phyloP scores from a whole-genome alignment of 2,888 invertebrate species.

The Zaprionus bogoriensis region DNA sequence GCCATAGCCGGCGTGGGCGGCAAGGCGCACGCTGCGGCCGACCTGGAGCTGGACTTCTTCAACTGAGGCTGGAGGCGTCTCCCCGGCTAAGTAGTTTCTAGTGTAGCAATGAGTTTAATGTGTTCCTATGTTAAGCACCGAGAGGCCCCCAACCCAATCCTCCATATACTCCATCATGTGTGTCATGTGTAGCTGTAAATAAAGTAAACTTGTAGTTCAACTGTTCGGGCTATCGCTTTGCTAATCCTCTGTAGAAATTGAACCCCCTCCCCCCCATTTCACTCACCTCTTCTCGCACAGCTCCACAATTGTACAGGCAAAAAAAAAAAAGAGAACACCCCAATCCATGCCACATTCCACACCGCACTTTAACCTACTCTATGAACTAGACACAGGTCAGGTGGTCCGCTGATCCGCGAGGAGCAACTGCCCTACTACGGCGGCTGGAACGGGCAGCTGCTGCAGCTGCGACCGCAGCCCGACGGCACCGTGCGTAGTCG shows the following conservation, averaged over 20 bases:
- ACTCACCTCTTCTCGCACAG: constrained; percentile 30
- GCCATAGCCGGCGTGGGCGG: constrained; percentile 90
- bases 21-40: constrained; percentile 89
- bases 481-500: constrained; percentile 33
- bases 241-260: constrained; percentile 33
- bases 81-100: constrained; percentile 33
- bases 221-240: constrained; percentile 26
- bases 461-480: constrained; percentile 77
- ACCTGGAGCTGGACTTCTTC: constrained; percentile 85
- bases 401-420: constrained; percentile 57
- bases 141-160: constrained; percentile 18
- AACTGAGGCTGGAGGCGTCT: constrained; percentile 38
- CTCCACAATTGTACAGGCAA: constrained; percentile 41
- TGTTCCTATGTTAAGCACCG: too few relatives aligned
- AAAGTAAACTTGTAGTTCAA: constrained; percentile 36
- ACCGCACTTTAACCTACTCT: constrained; percentile 51
- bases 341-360: constrained; percentile 1
- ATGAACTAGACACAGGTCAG: constrained; percentile 50
- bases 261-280: constrained; percentile 14
- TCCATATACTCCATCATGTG: too few relatives aligned
- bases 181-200: constrained; percentile 58
- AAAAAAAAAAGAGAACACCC: too few relatives aligned
- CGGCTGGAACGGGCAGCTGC: constrained; percentile 87
- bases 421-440: constrained; percentile 86
- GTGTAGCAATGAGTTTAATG: constrained; percentile 22